These are phyloP conservation scores for Nothura maculosa DNA, from an alignment of 2,797 vertebrate species.

Conservation along the genomic window DNA sequence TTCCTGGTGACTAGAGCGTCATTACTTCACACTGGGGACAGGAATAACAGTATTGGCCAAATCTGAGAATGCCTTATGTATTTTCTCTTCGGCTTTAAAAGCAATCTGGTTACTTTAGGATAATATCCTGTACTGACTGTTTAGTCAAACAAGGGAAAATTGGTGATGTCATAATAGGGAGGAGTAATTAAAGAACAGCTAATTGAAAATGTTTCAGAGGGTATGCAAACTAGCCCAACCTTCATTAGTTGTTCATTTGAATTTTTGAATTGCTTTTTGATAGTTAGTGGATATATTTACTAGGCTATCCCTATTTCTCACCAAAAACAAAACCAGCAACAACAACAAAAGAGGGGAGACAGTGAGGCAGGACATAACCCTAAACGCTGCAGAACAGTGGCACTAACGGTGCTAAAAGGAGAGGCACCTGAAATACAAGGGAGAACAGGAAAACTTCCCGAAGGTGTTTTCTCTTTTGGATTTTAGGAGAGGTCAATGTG, in stretches of 20 bases:
- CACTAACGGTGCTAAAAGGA: constrained; percentile 29
- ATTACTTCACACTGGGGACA: not conserved
- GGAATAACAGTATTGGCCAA: not conserved
- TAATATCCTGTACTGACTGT: not conserved
- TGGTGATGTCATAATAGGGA: not conserved
- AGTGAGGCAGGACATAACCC: not conserved
- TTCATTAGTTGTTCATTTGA: constrained; percentile 43
- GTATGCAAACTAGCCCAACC: constrained; percentile 22
- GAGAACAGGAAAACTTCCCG: constrained; percentile 36
- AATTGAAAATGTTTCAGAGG: constrained; percentile 28
- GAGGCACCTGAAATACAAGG: constrained; percentile 9
- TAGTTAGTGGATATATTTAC: constrained; percentile 39
- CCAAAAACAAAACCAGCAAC: not conserved
- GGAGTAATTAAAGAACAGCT: constrained; percentile 40
- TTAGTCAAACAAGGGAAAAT: not conserved
- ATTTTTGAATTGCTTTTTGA: constrained; percentile 29
- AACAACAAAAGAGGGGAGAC: not conserved
- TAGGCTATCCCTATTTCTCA: not conserved
- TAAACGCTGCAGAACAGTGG: not conserved
- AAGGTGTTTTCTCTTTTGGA: constrained; percentile 51
- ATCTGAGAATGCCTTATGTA: not conserved
- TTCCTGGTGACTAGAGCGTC: not conserved
- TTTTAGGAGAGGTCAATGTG: constrained; percentile 34
- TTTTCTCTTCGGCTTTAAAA: constrained; percentile 2
- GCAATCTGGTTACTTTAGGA: not conserved